These are phyloP conservation scores for Solea solea DNA, from an alignment of 2,113 vertebrate species.

Conservation along the genomic window DNA sequence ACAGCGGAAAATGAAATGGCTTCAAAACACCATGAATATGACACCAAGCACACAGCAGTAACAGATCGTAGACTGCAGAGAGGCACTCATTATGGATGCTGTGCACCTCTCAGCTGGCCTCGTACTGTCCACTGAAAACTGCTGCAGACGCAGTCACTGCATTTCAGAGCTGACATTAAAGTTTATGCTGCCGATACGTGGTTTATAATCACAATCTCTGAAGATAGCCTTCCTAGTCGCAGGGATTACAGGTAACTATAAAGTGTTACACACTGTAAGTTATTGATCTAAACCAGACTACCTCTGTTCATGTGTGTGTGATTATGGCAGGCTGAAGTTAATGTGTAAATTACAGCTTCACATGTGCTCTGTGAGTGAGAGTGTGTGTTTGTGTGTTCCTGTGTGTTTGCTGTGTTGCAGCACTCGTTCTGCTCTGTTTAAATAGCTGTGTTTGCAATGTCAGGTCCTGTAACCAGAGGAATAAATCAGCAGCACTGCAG, in stretches of 20 bases:
- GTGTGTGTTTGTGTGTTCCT: conserved; percentile 3
- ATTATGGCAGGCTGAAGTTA: conserved; percentile 6
- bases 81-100: conserved; percentile 19
- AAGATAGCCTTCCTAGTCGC: not conserved
- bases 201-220: conserved; percentile 3
- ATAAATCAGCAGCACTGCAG: conserved; percentile 11
- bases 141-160: not conserved
- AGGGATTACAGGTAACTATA: conserved; percentile 4
- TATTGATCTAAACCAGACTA: conserved; percentile 35
- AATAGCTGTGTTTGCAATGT: conserved; percentile 23
- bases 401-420: conserved; percentile 11
- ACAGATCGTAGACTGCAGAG: conserved; percentile 9
- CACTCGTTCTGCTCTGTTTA: conserved; percentile 34
- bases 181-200: not conserved
- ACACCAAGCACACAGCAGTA: not conserved
- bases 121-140: not conserved
- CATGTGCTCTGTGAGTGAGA: not conserved
- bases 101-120: conserved; percentile 14
- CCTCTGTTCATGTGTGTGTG: conserved; percentile 1
- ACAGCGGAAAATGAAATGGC: too few species aligned
- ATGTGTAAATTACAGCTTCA: not conserved
- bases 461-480: not conserved
- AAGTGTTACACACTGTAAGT: conserved; percentile 2
- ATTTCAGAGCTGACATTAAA: not conserved
- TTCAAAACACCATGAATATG: too few species aligned